A percentile compares a stretch with the other conserved stretches of the same genome.
Conservation (phyloP, 2,888 invertebrate species). For the Morpho deidamia region DNA sequence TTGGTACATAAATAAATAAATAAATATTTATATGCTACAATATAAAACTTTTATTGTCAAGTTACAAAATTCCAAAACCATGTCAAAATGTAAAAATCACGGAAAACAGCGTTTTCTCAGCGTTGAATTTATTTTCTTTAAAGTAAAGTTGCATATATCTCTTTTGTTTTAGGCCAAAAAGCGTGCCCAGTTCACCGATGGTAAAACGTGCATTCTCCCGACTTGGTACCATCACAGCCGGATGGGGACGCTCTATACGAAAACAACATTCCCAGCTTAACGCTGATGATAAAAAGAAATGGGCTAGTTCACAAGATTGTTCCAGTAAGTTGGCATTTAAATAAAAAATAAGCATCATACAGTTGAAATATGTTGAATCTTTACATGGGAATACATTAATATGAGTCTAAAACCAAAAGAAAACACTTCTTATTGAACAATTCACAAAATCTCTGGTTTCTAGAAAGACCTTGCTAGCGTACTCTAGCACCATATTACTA, state of each 20-base stretch:
- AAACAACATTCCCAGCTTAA: conserved; percentile 90
- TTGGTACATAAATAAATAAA: too few species aligned
- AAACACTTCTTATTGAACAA: too few species aligned
- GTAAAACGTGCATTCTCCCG: conserved; percentile 95
- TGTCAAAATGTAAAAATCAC: too few species aligned
- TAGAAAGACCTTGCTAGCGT: too few species aligned
- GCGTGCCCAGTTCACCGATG: conserved; percentile 96
- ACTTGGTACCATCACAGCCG: conserved; percentile 92
- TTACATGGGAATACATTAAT: too few species aligned
- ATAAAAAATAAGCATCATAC: neutral
- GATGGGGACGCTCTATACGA: conserved; percentile 92
- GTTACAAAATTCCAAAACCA: too few species aligned
- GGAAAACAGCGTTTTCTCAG: too few species aligned
- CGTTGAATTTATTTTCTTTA: neutral
- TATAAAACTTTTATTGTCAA: too few species aligned
- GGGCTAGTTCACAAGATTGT: conserved; percentile 95
- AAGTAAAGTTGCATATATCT: neutral
- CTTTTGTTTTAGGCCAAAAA: conserved; percentile 85
- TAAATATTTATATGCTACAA: too few species aligned
- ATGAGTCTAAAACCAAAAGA: too few species aligned
- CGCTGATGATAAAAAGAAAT: conserved; percentile 93
- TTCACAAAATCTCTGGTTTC: too few species aligned
- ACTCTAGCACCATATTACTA: too few species aligned
- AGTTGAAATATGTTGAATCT: neutral
- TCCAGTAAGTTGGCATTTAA: conserved; percentile 81